Percentiles rank a stretch among this genome's conserved stretches.
These are phyloP conservation scores for Acipenser ruthenus DNA, from an alignment of 2,797 vertebrate species.

Conservation along the genomic window DNA sequence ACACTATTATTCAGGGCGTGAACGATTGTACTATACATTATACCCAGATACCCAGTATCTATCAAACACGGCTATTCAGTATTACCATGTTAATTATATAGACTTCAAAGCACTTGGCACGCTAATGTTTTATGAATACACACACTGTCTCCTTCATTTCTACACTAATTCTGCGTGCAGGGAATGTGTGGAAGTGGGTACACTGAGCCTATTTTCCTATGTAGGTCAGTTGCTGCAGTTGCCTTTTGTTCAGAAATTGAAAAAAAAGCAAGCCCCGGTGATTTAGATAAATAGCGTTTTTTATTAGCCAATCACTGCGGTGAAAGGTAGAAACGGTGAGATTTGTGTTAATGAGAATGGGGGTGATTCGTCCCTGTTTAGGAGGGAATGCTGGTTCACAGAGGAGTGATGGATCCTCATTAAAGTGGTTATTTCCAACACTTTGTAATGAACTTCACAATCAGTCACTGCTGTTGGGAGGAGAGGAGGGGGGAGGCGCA, in stretches of 20 bases:
- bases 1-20: too few relatives aligned
- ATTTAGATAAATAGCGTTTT: slow-evolving; percentile 25
- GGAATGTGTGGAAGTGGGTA: too few relatives aligned
- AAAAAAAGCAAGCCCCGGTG: slow-evolving; percentile 15
- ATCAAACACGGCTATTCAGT: too few relatives aligned
- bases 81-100: too few relatives aligned
- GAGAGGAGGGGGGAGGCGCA: slow-evolving; percentile 7
- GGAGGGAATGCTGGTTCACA: slow-evolving; percentile 55
- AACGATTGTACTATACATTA: too few relatives aligned
- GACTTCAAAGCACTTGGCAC: too few relatives aligned
- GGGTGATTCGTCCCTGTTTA: slow-evolving; percentile 57
- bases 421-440: slow-evolving; percentile 52
- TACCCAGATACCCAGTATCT: too few relatives aligned
- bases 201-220: slow-evolving; percentile 7
- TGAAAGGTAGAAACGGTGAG: slow-evolving; percentile 19
- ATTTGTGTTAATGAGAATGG: slow-evolving; percentile 40
- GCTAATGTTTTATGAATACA: too few relatives aligned
- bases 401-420: slow-evolving; percentile 57
- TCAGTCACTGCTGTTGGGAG: slow-evolving; percentile 36
- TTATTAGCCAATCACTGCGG: slow-evolving; percentile 22
- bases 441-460: slow-evolving; percentile 56
- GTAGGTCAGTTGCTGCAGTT: slow-evolving; percentile 13
- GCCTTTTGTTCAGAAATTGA: slow-evolving; percentile 8
- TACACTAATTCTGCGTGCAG: too few relatives aligned
- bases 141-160: too few relatives aligned